These are phyloP conservation scores for Stegana nigrithorax DNA, from an alignment of 2,888 invertebrate species.

Conservation along the genomic window DNA sequence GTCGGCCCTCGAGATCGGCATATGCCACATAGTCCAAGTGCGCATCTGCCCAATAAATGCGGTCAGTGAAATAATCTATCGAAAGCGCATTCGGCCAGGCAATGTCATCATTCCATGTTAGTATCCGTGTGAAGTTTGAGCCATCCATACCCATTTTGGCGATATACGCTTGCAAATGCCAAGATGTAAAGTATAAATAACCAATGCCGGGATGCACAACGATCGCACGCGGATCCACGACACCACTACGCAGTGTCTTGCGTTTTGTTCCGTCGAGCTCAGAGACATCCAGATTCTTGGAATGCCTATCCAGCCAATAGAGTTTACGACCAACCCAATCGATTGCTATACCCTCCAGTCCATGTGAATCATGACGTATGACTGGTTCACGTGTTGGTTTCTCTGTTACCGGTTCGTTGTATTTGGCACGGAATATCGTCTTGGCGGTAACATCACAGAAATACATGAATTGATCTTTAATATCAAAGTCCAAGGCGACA, in stretches of 20 bases:
- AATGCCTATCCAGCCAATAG: constrained; percentile 96
- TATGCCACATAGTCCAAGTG: constrained; percentile 98
- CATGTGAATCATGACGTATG: constrained; percentile 92
- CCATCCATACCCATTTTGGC: constrained; percentile 98
- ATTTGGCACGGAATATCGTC: constrained; percentile 85
- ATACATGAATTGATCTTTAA: constrained; percentile 85
- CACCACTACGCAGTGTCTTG: constrained; percentile 87
- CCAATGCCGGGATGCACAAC: constrained; percentile 95
- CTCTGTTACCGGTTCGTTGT: constrained; percentile 68
- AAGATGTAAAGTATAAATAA: constrained; percentile 94
- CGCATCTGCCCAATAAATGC: constrained; percentile 98
- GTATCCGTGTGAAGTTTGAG: constrained; percentile 85
- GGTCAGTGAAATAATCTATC: constrained; percentile 94
- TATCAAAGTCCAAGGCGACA: constrained; percentile 95
- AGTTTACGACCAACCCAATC: constrained; percentile 97
- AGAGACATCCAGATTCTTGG: constrained; percentile 94
- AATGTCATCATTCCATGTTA: constrained; percentile 93
- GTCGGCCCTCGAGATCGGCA: constrained; percentile 90
- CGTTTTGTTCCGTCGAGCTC: constrained; percentile 92
- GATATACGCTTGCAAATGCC: constrained; percentile 96
- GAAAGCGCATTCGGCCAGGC: constrained; percentile 99
- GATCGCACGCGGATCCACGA: constrained; percentile 94
- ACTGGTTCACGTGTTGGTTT: constrained; percentile 82
- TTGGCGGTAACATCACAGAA: constrained; percentile 97
- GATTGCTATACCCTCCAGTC: constrained; percentile 95